Evolutionary conservation across 2,797 vertebrate genomes (phyloP), one percentile per base, ranked within the genome.

Genomic region (Lates japonicus): DNA sequence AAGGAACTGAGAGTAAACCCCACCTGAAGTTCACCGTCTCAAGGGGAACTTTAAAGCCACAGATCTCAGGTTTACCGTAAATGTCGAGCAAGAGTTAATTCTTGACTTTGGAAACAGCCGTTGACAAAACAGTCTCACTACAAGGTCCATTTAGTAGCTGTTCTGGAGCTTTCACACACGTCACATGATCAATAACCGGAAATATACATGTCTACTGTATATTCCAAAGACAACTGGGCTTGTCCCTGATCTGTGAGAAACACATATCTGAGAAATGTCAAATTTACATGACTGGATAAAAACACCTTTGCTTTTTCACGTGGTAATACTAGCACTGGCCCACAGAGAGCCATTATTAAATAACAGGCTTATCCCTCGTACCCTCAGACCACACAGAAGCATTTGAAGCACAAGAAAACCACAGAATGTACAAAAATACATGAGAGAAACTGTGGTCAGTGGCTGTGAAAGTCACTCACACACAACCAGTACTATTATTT

Each of bases 1-100:
- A 31, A 52, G 71, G 60, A 83, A 85, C 13, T 75, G 51, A 54
- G 6, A 78, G 7, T 39, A 13, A 72, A 61, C 6, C 3, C 6
- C 0, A 25, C 35, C 52, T 44, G 0, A 58, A 12, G 7, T 3
- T 1, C 1, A 20, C 0, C 33, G 1, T 69, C 51, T 51, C 25
- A 19, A 7, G 17, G 74, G 64, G 17, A 52, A 67, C 51, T 11
- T 39, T 7, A 42, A 37, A 51, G 8, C 16, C 16, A 48, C 17
- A 14, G 0, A 7, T 5, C 1, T 54, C 19, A 31, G 14, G 37
- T 44, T 39, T 25, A 64, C 1, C 29, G 9, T 41, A 29, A 22
- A 54, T 29, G 22, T 54, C 7, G 2, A 8, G 8, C 46, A 3
- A 1, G 19, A 29, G 2, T 29, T 51, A 8, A 51, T 51, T 11